A percentile compares a stretch with the other conserved stretches of the same genome.
phyloP scores from a whole-genome alignment of 2,888 invertebrate genomes.

The Alcis repandata region DNA sequence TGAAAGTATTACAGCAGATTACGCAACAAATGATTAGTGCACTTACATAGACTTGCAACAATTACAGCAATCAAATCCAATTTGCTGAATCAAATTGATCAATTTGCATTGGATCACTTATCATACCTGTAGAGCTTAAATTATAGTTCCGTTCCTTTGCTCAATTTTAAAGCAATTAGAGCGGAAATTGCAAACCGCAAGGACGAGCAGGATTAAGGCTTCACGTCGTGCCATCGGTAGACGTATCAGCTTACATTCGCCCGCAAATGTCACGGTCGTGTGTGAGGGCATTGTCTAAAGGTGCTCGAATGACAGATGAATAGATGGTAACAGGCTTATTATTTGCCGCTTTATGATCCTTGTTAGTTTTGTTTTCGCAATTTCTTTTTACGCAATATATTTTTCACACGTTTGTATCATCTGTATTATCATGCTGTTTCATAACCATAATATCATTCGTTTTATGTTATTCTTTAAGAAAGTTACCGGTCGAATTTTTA shows the following conservation, averaged over 20 bases:
- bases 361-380: conserved; percentile 15
- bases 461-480: neutral
- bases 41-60: neutral
- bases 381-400: neutral
- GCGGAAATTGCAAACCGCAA: conserved; percentile 40
- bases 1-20: conserved; percentile 17
- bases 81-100: conserved; percentile 17
- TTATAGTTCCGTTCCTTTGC: conserved; percentile 10
- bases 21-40: conserved; percentile 10
- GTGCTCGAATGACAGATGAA: conserved; percentile 22
- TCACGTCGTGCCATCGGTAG: conserved; percentile 32
- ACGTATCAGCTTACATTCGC: conserved; percentile 33
- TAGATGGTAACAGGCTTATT: conserved; percentile 31
- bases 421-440: conserved; percentile 33
- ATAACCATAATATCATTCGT: neutral
- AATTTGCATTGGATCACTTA: conserved; percentile 23
- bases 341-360: conserved; percentile 16
- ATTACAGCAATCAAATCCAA: conserved; percentile 12
- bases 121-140: conserved; percentile 8
- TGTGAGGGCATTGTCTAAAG: conserved; percentile 29
- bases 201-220: conserved; percentile 40
- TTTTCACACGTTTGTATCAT: conserved; percentile 28
- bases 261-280: conserved; percentile 36
- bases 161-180: conserved; percentile 32
- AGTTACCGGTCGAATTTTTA: neutral